phyloP scores from a whole-genome alignment of 2,888 invertebrate species.

The Drosophila merina region DNA sequence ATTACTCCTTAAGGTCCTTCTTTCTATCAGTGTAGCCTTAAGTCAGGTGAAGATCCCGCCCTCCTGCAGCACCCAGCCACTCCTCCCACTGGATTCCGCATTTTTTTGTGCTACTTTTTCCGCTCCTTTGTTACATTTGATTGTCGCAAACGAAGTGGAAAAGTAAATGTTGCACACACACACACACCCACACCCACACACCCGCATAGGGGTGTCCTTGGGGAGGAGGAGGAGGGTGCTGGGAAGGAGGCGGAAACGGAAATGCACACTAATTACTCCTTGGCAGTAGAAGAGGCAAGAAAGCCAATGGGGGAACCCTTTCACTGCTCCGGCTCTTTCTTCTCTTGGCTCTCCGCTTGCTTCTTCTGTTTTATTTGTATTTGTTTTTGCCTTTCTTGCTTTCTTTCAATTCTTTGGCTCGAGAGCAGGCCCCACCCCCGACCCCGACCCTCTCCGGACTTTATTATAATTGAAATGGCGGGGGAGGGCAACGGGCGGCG shows the following conservation, averaged over 20 bases:
- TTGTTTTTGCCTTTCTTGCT: slow-evolving; percentile 44
- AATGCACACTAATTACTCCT: slow-evolving; percentile 76
- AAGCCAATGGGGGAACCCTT: slow-evolving; percentile 35
- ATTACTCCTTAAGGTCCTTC: too few relatives aligned
- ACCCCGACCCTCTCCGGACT: not conserved
- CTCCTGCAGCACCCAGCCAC: not conserved
- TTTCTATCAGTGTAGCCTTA: not conserved
- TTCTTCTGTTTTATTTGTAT: slow-evolving; percentile 50
- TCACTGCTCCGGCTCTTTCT: slow-evolving; percentile 38
- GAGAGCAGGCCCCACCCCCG: not conserved
- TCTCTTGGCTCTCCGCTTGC: not conserved
- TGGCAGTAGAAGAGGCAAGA: slow-evolving; percentile 25
- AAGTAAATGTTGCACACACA: slow-evolving; percentile 68
- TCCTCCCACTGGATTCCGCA: slow-evolving; percentile 19
- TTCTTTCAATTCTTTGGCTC: slow-evolving; percentile 7
- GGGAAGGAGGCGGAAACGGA: slow-evolving; percentile 45
- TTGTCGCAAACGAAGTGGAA: slow-evolving; percentile 78
- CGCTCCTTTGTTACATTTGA: slow-evolving; percentile 69
- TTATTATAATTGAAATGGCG: slow-evolving; percentile 44
- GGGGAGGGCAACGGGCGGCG: not conserved
- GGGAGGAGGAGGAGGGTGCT: not conserved
- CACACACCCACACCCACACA: slow-evolving; percentile 44
- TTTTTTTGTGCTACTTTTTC: slow-evolving; percentile 26
- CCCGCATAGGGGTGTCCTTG: slow-evolving; percentile 10
- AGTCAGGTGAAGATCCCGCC: slow-evolving; percentile 1